phyloP scores from a whole-genome alignment of 2,888 invertebrate genomes.

The Stramonita haemastoma region DNA sequence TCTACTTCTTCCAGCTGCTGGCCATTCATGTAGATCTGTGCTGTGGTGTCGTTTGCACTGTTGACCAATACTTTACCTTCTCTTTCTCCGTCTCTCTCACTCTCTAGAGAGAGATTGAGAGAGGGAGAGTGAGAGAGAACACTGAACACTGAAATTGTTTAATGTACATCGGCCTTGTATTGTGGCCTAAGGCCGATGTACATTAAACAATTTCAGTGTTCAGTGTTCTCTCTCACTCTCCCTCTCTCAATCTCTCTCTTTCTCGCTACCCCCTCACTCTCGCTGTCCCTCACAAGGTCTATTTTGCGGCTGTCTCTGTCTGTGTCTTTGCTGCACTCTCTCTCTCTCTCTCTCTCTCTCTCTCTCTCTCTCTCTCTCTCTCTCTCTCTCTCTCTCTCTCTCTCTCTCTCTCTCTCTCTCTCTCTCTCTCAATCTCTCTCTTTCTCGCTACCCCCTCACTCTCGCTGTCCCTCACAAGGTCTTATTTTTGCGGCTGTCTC shows the following conservation, averaged over 20 bases:
- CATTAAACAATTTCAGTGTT: no score
- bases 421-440: background rate
- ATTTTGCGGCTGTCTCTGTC: background rate
- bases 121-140: no score
- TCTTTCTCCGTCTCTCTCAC: background rate
- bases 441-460: background rate
- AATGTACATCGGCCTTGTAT: no score
- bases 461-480: no score
- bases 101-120: no score
- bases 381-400: background rate
- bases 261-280: background rate
- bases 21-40: no score
- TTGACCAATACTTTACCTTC: background rate
- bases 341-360: background rate
- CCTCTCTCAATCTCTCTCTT: background rate
- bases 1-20: no score
- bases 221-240: background rate
- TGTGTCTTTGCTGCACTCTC: background rate
- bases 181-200: no score
- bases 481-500: background rate
- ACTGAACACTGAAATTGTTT: no score
- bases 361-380: constrained; percentile 7
- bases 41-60: no score
- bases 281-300: no score
- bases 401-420: background rate